Evolutionary conservation across 37 sponge, comb jelly and placozoan genomes (phyloP), one percentile per base, ranked within the genome.

Genomic region (Hexactinellida sp.): DNA sequence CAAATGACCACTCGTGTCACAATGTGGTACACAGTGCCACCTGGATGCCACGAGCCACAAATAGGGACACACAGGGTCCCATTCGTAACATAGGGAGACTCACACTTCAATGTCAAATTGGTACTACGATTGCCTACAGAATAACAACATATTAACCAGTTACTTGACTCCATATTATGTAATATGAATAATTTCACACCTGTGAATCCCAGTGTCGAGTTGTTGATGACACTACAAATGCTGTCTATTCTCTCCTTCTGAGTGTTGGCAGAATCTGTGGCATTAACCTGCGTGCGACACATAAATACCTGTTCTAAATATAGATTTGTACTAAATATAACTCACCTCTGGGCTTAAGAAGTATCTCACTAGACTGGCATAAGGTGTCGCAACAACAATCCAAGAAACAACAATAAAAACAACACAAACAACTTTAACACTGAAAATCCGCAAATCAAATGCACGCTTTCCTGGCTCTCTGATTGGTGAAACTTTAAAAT

Each of bases 41-140:
- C 76, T n/a, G 76, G 76, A 63, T 63, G 76, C 76, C 76, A 63
- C 76, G 76, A 21, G 76, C 76, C 76, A 63, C 76, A 63, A 63
- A 63, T n/a, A 5, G 76, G 76, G 25, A 63, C 76, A 63, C 76
- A 63, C 5, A 63, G 30, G 34, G 19, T 63, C 5, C 76, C 76
- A 63, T 63, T 63, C 19, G 3, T 63, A 7, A 23, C 13, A 23
- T 63, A 63, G 13, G 76, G 76, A n/a, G 13, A 63, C 34, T 63
- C 76, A n/a, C 76, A 63, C 32, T 23, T 63, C 76, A 63, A 23
- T 23, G 25, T 63, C 76, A 63, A 63, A 63, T 63, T 63, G 76
- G 76, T 21, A 63, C 76, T 63, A n/a, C 76, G 76, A n/a, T 63
- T 63, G 13, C 34, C 76, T 63, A 63, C 3, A 63, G n/a, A n/a